Conservation (phyloP, 1,140 invertebrate species). For the Diorhabda carinulata region DNA sequence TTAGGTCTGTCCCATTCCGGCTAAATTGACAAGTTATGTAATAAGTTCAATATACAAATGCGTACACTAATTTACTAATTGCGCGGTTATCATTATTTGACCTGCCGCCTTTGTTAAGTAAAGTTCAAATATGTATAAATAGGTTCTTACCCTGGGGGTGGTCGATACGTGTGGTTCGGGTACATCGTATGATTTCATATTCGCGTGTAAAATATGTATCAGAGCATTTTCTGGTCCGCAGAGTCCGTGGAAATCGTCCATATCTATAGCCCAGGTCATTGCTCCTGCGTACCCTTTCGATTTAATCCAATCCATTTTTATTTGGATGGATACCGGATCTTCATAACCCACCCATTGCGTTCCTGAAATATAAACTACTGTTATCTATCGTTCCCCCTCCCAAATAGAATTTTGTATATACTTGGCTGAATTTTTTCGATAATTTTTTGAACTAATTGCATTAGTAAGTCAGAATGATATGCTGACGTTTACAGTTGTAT, state of each 20-base stretch:
- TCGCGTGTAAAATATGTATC: constrained; percentile 66
- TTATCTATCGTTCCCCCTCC: no score
- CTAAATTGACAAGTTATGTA: constrained; percentile 41
- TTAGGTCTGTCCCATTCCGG: constrained; percentile 68
- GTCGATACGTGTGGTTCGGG: constrained; percentile 62
- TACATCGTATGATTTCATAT: constrained; percentile 71
- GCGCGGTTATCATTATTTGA: no score
- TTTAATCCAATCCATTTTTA: constrained; percentile 85
- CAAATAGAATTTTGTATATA: no score
- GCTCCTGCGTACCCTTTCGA: constrained; percentile 75
- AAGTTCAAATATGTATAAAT: not conserved
- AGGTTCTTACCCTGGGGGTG: constrained; percentile 60
- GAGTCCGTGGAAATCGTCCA: constrained; percentile 77
- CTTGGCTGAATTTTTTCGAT: no score
- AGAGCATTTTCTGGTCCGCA: constrained; percentile 71
- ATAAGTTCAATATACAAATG: not conserved
- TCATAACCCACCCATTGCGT: constrained; percentile 93
- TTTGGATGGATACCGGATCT: constrained; percentile 70
- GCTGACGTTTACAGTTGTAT: no score
- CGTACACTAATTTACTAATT: no score
- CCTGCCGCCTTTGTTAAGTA: no score
- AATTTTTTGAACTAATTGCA: no score
- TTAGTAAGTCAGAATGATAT: no score
- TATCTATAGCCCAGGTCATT: constrained; percentile 88
- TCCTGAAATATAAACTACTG: constrained; percentile 40